phyloP scores from a whole-genome alignment of 30 jellyfish, hydroid and myxozoan genomes.

The Hydractinia echinata region DNA sequence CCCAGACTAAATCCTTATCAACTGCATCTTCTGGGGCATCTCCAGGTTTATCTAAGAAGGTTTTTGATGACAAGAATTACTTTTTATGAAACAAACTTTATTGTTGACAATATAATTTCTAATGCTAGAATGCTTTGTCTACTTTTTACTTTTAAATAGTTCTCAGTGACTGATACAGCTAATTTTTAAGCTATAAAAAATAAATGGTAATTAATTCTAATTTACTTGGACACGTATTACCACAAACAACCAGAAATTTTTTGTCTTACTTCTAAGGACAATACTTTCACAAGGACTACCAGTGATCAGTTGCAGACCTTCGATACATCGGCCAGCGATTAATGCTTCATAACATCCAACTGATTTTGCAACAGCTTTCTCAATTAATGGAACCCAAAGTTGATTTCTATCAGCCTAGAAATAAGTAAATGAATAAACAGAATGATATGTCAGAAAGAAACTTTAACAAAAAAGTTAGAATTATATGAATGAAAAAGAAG shows the following conservation, averaged over 20 bases:
- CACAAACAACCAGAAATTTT: background rate
- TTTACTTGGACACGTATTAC: too few relatives aligned
- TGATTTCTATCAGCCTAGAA: constrained; percentile 83
- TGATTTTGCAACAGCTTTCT: constrained; percentile 89
- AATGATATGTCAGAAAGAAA: background rate
- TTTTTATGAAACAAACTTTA: background rate
- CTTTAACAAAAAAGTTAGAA: background rate
- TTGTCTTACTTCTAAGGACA: constrained; percentile 57
- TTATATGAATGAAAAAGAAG: background rate
- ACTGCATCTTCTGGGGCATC: constrained; percentile 81
- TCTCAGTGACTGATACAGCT: too few relatives aligned
- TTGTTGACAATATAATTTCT: background rate
- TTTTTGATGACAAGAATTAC: background rate
- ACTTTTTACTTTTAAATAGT: too few relatives aligned
- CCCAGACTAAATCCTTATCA: constrained; percentile 92
- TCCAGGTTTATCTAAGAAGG: constrained; percentile 63
- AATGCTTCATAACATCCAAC: constrained; percentile 89
- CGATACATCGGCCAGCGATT: constrained; percentile 96
- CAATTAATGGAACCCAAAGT: constrained; percentile 94
- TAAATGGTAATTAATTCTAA: too few relatives aligned
- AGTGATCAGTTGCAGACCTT: constrained; percentile 80
- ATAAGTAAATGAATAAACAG: background rate
- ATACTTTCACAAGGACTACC: constrained; percentile 95
- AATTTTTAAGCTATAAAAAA: too few relatives aligned
- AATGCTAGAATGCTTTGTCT: too few relatives aligned